A percentile compares a stretch with the other conserved stretches of the same genome.
Conservation (phyloP, 2,113 vertebrate genomes). For the western clawed frog (Xenopus tropicalis) region DNA sequence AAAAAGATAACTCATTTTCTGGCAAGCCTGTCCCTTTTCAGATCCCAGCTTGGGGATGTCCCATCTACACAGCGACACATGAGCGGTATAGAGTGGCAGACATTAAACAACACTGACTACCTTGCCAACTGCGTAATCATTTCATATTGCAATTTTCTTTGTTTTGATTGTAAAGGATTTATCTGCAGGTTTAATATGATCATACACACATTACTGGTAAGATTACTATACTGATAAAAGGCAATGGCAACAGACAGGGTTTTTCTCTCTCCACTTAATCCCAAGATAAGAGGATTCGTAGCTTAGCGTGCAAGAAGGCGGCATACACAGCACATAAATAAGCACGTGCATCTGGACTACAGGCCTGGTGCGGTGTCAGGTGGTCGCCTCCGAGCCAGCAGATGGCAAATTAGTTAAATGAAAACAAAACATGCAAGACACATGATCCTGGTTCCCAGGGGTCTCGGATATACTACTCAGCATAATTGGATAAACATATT, state of each 20-base stretch:
- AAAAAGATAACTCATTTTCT: too few species aligned
- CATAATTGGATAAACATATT: conserved; percentile 2
- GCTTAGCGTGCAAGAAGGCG: neutral
- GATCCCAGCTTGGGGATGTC: too few species aligned
- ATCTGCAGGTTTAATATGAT: neutral
- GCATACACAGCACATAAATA: neutral
- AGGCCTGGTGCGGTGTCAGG: conserved; percentile 13
- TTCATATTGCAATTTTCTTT: neutral
- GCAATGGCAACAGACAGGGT: neutral
- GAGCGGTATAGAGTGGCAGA: too few species aligned
- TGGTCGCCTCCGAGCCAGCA: conserved; percentile 12
- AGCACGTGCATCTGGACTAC: neutral
- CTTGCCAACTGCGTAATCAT: neutral
- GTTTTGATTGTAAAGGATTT: neutral
- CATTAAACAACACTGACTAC: neutral
- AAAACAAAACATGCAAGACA: conserved; percentile 25
- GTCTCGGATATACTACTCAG: conserved; percentile 1
- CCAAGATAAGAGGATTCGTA: neutral
- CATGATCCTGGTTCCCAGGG: conserved; percentile 3
- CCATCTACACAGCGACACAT: too few species aligned
- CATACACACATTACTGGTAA: neutral
- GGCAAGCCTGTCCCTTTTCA: too few species aligned
- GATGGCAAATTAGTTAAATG: conserved; percentile 37
- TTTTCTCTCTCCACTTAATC: neutral
- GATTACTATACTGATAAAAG: too few species aligned